A percentile compares a stretch with the other conserved stretches of the same genome.
Evolutionary conservation across 1,140 invertebrate genomes (phyloP).

Genomic region (Schmidtea mediterranea): DNA sequence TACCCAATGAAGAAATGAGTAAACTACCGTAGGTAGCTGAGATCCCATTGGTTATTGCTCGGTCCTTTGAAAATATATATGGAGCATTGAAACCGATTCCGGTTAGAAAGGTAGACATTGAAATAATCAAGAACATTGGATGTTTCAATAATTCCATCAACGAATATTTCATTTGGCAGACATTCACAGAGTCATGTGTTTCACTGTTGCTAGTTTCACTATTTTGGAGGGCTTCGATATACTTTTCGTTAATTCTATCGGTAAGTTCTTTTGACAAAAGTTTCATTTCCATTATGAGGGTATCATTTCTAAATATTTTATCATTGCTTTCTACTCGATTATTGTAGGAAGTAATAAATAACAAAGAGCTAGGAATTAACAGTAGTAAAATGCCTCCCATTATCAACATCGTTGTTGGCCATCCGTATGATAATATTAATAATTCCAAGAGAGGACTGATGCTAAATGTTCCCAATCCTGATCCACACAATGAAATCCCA

Average conservation of each 20-base stretch:
- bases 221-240: too few species aligned
- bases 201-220: too few species aligned
- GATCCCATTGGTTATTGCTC: constrained; percentile 14
- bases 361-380: too few species aligned
- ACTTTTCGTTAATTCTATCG: too few species aligned
- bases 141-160: constrained; percentile 55
- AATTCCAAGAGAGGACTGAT: constrained; percentile 36
- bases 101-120: constrained; percentile 58
- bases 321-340: too few species aligned
- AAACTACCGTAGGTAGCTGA: constrained; percentile 31
- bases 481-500: constrained; percentile 81
- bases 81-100: constrained; percentile 88
- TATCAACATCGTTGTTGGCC: constrained; percentile 29
- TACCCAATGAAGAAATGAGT: constrained; percentile 51
- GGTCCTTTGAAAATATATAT: constrained; percentile 46
- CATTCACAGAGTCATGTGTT: background rate
- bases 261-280: too few species aligned
- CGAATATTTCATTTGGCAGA: constrained; percentile 40
- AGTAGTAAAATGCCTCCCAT: background rate
- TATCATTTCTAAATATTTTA: too few species aligned
- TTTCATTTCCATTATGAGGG: too few species aligned
- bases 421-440: constrained; percentile 37
- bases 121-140: constrained; percentile 56
- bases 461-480: constrained; percentile 56
- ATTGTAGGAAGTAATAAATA: too few species aligned